Conservation (phyloP, 2,113 vertebrate species). For the Oreochromis spilurus region DNA sequence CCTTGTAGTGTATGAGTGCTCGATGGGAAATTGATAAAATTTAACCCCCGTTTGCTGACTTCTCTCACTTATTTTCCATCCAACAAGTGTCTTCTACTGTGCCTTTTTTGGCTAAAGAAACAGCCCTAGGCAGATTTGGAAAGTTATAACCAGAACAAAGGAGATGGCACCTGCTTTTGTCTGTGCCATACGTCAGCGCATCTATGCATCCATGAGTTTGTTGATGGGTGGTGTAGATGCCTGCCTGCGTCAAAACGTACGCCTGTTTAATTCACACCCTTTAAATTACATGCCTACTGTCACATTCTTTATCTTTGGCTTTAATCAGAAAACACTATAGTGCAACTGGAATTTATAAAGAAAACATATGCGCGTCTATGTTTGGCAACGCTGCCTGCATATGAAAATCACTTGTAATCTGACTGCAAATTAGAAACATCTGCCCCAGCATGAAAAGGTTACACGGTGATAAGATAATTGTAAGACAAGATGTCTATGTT, state of each 20-base stretch:
- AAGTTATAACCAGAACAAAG: background rate
- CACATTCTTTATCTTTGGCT: background rate
- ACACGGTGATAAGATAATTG: background rate
- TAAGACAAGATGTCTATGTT: background rate
- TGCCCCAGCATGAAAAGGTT: background rate
- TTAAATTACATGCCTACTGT: background rate
- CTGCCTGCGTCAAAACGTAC: background rate
- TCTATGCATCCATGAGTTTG: background rate
- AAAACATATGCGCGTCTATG: background rate
- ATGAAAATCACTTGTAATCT: background rate
- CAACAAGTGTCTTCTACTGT: background rate
- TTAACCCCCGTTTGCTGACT: background rate
- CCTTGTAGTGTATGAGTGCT: background rate
- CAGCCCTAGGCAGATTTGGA: rapidly evolving
- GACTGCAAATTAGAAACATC: background rate
- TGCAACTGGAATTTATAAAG: background rate
- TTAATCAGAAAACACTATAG: background rate
- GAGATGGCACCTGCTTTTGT: background rate
- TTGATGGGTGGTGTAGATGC: background rate
- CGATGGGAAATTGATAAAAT: background rate
- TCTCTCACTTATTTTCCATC: background rate
- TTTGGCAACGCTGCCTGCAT: background rate
- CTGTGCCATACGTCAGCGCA: background rate
- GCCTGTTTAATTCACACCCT: background rate
- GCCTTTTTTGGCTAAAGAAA: background rate